phyloP scores from a whole-genome alignment of 1,140 invertebrate genomes.

The Cyphomyrmex costatus region DNA sequence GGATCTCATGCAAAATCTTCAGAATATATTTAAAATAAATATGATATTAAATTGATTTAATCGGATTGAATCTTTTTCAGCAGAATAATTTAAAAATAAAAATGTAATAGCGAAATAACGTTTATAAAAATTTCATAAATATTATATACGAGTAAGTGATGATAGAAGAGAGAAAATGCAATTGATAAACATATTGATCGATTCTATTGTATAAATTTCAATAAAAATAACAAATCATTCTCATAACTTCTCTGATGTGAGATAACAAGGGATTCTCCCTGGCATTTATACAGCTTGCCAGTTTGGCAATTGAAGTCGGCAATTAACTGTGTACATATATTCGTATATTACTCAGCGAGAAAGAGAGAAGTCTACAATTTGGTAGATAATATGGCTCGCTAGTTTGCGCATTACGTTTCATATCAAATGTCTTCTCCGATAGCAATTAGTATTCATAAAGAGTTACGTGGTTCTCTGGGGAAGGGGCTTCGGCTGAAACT shows the following conservation, averaged over 20 bases:
- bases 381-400: slow-evolving; percentile 40
- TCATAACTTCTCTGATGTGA: slow-evolving; percentile 10
- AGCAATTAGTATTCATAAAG: slow-evolving; percentile 77
- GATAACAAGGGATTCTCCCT: background rate
- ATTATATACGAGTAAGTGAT: background rate
- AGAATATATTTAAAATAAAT: no score
- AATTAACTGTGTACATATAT: slow-evolving; percentile 33
- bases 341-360: no score
- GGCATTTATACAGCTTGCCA: background rate
- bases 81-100: background rate
- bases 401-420: slow-evolving; percentile 51
- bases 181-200: background rate
- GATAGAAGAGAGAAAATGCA: background rate
- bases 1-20: no score
- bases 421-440: slow-evolving; percentile 66
- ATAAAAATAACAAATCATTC: background rate
- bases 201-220: background rate
- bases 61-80: no score
- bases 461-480: slow-evolving; percentile 35
- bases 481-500: slow-evolving; percentile 28
- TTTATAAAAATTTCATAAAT: background rate
- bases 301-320: slow-evolving; percentile 42
- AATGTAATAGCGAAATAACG: background rate
- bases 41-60: no score
- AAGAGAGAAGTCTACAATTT: slow-evolving; percentile 12